Evolutionary conservation across 1,140 invertebrate species (phyloP).

Genomic region (Colletes gigas): DNA sequence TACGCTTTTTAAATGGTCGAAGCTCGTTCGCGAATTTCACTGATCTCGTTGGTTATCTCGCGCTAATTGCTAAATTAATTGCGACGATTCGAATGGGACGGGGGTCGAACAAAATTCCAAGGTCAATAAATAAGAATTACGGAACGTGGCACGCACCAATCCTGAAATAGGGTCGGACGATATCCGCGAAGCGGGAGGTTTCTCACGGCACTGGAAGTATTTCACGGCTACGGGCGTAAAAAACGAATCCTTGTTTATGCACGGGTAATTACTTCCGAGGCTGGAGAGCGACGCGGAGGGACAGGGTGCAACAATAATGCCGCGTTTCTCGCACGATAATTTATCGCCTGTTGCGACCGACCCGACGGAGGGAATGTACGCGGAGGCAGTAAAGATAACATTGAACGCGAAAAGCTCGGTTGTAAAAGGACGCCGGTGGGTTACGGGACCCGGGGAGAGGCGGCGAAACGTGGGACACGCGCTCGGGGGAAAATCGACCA

Average conservation of each 20-base stretch:
- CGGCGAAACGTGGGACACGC: background rate
- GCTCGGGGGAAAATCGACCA: background rate
- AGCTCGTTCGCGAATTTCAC: too few relatives aligned
- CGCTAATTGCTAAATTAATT: background rate
- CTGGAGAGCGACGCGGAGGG: background rate
- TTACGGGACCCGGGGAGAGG: background rate
- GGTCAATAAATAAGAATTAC: too few relatives aligned
- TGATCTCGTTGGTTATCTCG: too few relatives aligned
- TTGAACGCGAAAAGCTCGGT: constrained; percentile 19
- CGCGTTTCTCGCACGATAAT: constrained; percentile 36
- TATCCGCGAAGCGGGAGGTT: background rate
- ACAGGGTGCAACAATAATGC: constrained; percentile 23
- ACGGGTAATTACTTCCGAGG: constrained; percentile 16
- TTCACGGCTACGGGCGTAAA: background rate
- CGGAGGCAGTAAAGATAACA: constrained; percentile 35
- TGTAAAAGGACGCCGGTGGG: constrained; percentile 7
- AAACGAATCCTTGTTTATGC: constrained; percentile 15
- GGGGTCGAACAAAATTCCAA: too few relatives aligned
- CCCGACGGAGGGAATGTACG: background rate
- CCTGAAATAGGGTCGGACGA: background rate
- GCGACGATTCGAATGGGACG: too few relatives aligned
- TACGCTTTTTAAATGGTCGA: too few relatives aligned
- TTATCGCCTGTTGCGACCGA: constrained; percentile 15
- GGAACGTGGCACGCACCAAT: too few relatives aligned
- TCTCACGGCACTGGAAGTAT: background rate